phyloP scores from a whole-genome alignment of 2,113 vertebrate genomes.

The Pleuronectes platessa region DNA sequence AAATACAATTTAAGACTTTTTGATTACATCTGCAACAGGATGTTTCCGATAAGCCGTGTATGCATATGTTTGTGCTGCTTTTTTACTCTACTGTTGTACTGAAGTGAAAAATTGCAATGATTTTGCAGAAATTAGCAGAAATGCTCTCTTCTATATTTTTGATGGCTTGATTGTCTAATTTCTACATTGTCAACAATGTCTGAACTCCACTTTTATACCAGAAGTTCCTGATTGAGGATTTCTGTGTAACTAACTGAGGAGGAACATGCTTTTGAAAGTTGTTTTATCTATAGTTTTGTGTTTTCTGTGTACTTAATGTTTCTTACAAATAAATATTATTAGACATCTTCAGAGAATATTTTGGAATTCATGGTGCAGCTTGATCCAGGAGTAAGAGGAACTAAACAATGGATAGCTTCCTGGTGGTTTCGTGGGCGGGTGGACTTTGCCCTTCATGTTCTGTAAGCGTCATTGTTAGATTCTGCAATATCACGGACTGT shows the following conservation, averaged over 20 bases:
- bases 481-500: background rate
- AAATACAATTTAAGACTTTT: background rate
- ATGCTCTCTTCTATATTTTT: background rate
- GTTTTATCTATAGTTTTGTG: background rate
- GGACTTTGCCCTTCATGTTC: background rate
- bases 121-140: background rate
- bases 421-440: background rate
- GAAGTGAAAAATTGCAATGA: background rate
- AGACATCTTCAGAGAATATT: background rate
- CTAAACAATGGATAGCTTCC: background rate
- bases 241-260: background rate
- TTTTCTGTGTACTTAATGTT: background rate
- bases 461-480: background rate
- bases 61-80: background rate
- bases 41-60: background rate
- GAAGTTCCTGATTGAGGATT: background rate
- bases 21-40: background rate
- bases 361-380: background rate
- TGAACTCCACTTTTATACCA: background rate
- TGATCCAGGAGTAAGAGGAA: background rate
- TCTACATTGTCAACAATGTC: background rate
- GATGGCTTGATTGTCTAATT: background rate
- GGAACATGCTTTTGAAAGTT: background rate
- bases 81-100: background rate
- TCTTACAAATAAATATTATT: background rate